Evolutionary conservation across 2,888 invertebrate species (phyloP).

Genomic region (Octodonta nipae): DNA sequence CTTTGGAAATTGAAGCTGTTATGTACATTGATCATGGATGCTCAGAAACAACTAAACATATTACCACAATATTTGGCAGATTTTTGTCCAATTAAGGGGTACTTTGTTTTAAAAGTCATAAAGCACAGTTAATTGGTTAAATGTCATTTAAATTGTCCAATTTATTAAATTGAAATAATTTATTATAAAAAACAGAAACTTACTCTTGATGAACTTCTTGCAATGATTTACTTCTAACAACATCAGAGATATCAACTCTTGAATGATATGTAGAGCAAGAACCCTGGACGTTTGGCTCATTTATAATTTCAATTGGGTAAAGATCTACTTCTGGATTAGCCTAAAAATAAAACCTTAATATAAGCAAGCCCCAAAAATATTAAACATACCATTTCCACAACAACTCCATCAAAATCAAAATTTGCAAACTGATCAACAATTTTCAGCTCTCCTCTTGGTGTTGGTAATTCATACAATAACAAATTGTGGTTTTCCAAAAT

Average conservation of each 20-base stretch:
- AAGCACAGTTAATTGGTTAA: no score
- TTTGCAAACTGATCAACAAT: background rate
- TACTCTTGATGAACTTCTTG: constrained; percentile 39
- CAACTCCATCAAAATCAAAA: background rate
- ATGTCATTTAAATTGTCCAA: no score
- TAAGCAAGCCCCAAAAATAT: no score
- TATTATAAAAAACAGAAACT: no score
- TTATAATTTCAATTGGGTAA: constrained; percentile 47
- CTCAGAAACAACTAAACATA: no score
- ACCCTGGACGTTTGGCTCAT: constrained; percentile 43
- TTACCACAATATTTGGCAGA: no score
- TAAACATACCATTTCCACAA: no score
- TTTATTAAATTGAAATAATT: no score
- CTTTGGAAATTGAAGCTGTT: no score
- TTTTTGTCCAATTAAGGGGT: no score
- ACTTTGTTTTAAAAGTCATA: no score
- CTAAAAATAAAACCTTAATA: constrained; percentile 8
- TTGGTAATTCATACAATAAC: constrained; percentile 46
- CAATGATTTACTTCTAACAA: constrained; percentile 34
- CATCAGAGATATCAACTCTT: constrained; percentile 40
- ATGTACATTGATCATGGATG: no score
- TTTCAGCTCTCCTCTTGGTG: constrained; percentile 42
- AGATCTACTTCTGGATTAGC: constrained; percentile 39
- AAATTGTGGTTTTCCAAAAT: constrained; percentile 41
- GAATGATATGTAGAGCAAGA: constrained; percentile 52